A percentile compares a stretch with the other conserved stretches of the same genome.
Conservation (phyloP, 2,113 vertebrate species). For the Tachysurus fulvidraco region DNA sequence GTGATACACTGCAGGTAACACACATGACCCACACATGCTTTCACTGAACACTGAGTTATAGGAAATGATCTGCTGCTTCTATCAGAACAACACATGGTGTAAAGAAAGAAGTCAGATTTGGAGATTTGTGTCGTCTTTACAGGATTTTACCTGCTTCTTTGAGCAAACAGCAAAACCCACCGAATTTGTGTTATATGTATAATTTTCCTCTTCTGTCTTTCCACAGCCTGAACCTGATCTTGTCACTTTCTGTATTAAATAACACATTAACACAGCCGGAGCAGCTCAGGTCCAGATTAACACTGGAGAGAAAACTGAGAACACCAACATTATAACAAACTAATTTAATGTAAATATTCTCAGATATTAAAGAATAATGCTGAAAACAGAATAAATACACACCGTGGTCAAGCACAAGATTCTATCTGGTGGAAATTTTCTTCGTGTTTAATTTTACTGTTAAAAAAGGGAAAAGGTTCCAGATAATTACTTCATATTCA, state of each 20-base stretch:
- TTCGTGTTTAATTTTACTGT: too few species aligned
- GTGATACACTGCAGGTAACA: not conserved
- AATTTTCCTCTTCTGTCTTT: not conserved
- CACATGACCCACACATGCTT: not conserved
- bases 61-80: not conserved
- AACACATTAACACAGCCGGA: not conserved
- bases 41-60: not conserved
- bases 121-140: too few species aligned
- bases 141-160: too few species aligned
- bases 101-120: too few species aligned
- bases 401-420: too few species aligned
- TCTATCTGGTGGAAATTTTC: not conserved
- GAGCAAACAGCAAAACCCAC: not conserved
- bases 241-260: not conserved
- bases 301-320: not conserved
- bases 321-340: not conserved
- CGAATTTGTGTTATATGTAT: too few species aligned
- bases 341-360: not conserved
- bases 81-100: not conserved
- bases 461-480: too few species aligned
- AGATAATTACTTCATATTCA: too few species aligned
- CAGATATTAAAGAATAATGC: too few species aligned
- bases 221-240: not conserved
- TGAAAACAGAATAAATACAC: too few species aligned
- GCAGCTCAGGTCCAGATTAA: not conserved